A percentile compares a stretch with the other conserved stretches of the same genome.
phyloP scores from a whole-genome alignment of 2,888 invertebrate genomes.

The Orthonevra nobilis region DNA sequence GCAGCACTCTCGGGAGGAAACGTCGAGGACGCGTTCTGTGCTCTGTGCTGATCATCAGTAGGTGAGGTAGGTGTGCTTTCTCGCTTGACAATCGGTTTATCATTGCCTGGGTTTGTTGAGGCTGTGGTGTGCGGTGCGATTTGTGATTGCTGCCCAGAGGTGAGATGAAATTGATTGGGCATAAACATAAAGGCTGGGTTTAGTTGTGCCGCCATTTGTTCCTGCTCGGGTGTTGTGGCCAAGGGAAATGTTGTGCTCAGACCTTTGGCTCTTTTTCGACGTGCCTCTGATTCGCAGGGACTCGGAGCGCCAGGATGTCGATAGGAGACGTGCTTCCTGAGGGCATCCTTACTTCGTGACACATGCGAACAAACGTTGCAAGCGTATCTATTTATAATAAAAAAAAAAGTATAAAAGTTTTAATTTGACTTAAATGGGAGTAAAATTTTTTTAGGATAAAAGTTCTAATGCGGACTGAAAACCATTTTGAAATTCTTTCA shows the following conservation, averaged over 20 bases:
- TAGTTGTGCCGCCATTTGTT: slow-evolving; percentile 69
- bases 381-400: slow-evolving; percentile 86
- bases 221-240: slow-evolving; percentile 67
- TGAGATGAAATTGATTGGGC: slow-evolving; percentile 78
- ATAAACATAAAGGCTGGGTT: slow-evolving; percentile 78
- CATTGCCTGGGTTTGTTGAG: slow-evolving; percentile 34
- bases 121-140: slow-evolving; percentile 35
- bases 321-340: slow-evolving; percentile 93
- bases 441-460: too few species aligned
- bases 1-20: slow-evolving; percentile 53
- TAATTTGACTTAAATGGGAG: too few species aligned
- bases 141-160: slow-evolving; percentile 74
- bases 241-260: slow-evolving; percentile 71
- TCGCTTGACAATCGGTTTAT: slow-evolving; percentile 25
- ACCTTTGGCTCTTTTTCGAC: slow-evolving; percentile 79
- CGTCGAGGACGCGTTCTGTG: slow-evolving; percentile 43
- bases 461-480: too few species aligned
- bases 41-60: slow-evolving; percentile 57
- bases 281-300: slow-evolving; percentile 79
- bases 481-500: too few species aligned
- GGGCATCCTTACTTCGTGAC: slow-evolving; percentile 91
- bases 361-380: slow-evolving; percentile 93
- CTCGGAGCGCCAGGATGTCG: slow-evolving; percentile 85
- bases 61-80: slow-evolving; percentile 42
- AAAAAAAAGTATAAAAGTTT: too few species aligned